Evolutionary conservation across 2,113 vertebrate genomes (phyloP).

Genomic region (Pycnonotus jocosus): DNA sequence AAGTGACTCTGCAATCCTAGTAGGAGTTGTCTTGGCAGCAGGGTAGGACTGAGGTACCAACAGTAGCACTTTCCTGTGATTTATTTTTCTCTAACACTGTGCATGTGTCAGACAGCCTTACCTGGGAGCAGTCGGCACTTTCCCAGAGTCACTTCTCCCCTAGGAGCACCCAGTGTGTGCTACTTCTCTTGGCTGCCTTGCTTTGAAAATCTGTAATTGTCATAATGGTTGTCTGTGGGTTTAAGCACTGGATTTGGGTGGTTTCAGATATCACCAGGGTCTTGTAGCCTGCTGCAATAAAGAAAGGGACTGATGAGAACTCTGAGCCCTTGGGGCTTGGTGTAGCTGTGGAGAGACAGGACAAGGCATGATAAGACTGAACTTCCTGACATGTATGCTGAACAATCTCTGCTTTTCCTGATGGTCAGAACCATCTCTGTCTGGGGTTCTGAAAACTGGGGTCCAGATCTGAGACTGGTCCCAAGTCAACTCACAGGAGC

Average conservation of each 20-base stretch:
- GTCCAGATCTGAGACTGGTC: not conserved
- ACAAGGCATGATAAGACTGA: not conserved
- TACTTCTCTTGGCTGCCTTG: not conserved
- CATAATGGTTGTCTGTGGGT: not conserved
- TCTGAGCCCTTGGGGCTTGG: not conserved
- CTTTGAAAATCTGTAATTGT: not conserved
- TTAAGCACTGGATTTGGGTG: not conserved
- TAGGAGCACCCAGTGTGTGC: not conserved
- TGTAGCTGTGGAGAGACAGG: not conserved
- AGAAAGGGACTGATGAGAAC: not conserved
- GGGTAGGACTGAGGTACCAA: not conserved
- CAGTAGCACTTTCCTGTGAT: not conserved
- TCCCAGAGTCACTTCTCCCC: not conserved
- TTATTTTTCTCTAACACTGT: not conserved
- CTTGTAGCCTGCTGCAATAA: not conserved
- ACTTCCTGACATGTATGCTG: rapidly evolving
- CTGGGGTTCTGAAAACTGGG: not conserved
- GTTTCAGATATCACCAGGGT: not conserved
- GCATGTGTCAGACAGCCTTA: not conserved
- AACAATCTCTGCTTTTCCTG: not conserved
- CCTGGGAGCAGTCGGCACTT: not conserved
- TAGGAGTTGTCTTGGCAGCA: not conserved
- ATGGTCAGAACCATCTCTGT: not conserved
- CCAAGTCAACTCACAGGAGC: too few species aligned
- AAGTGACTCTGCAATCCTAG: not conserved